A percentile compares a stretch with the other conserved stretches of the same genome.
phyloP scores from a whole-genome alignment of 2,797 vertebrate species.

The Rhadinocentrus ornatus region DNA sequence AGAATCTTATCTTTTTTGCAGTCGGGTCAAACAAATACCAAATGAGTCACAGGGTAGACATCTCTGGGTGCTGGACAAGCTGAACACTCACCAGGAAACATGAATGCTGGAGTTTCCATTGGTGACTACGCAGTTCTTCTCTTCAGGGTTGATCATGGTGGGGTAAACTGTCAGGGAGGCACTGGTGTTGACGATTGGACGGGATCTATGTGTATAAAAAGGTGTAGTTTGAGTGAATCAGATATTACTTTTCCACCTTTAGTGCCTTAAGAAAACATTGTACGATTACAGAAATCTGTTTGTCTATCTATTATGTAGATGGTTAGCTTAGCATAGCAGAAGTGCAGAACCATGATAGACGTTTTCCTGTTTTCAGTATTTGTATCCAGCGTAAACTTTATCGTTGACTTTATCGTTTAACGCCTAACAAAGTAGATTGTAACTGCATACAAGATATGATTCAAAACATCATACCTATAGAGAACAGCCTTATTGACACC shows the following conservation, averaged over 20 bases:
- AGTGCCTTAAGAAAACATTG: not conserved
- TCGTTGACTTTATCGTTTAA: not conserved
- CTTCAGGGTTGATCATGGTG: conserved; percentile 93
- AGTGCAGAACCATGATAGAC: not conserved
- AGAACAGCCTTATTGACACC: conserved; percentile 89
- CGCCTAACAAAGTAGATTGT: not conserved
- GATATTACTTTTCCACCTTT: conserved; percentile 12
- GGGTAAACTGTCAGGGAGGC: conserved; percentile 86
- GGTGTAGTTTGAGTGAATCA: not conserved
- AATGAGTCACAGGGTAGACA: conserved; percentile 29
- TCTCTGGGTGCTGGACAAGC: not conserved
- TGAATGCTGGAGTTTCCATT: conserved; percentile 79
- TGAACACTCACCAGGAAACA: conserved; percentile 88
- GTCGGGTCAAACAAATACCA: conserved; percentile 23
- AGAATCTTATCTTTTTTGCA: conserved; percentile 29
- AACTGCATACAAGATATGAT: not conserved
- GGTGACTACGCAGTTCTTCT: conserved; percentile 85
- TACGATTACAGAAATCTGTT: not conserved
- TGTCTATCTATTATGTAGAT: not conserved
- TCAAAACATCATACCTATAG: conserved; percentile 84
- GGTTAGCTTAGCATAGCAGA: not conserved
- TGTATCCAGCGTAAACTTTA: not conserved
- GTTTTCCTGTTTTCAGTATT: not conserved
- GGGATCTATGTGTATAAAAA: conserved; percentile 78
- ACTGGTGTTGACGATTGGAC: conserved; percentile 89